A percentile compares a stretch with the other conserved stretches of the same genome.
phyloP scores from a whole-genome alignment of 2,888 invertebrate species.

The Caenorhabditis afra region DNA sequence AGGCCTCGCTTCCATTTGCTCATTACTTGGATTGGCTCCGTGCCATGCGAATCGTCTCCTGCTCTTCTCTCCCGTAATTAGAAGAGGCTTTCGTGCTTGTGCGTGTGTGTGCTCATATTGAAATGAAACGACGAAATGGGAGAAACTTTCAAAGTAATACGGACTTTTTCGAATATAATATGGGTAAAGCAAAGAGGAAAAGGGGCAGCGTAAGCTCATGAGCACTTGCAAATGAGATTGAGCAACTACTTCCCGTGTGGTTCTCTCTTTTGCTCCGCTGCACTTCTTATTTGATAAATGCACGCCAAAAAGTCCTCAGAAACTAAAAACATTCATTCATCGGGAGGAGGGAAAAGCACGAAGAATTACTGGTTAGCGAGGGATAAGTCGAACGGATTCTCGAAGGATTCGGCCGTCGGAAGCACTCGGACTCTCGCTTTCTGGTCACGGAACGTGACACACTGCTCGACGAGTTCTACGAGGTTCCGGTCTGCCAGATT shows the following conservation, averaged over 20 bases:
- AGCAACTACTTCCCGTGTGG: constrained; percentile 29
- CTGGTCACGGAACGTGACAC: constrained; percentile 76
- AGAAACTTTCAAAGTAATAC: not conserved
- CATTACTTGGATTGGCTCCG: constrained; percentile 40
- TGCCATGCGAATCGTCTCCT: constrained; percentile 18
- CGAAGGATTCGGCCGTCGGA: constrained; percentile 38
- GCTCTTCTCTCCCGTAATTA: constrained; percentile 30
- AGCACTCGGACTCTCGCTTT: constrained; percentile 53
- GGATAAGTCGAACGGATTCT: constrained; percentile 38
- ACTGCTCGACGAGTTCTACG: constrained; percentile 78
- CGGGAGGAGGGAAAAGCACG: not conserved
- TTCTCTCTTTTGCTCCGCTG: constrained; percentile 30
- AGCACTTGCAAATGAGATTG: constrained; percentile 40
- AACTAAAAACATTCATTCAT: constrained; percentile 1
- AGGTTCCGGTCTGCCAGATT: constrained; percentile 76
- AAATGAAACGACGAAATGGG: constrained; percentile 18
- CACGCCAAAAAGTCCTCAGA: not conserved
- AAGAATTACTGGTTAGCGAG: constrained; percentile 15
- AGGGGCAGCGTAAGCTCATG: constrained; percentile 5
- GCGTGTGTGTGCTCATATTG: constrained; percentile 20
- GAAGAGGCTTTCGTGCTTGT: constrained; percentile 8
- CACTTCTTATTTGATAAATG: constrained; percentile 44
- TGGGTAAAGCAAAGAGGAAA: constrained; percentile 16
- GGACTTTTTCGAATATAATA: constrained; percentile 23
- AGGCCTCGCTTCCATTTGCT: constrained; percentile 33